These are phyloP conservation scores for Odontophorus gujanensis DNA, from an alignment of 2,113 vertebrate species.

Conservation along the genomic window DNA sequence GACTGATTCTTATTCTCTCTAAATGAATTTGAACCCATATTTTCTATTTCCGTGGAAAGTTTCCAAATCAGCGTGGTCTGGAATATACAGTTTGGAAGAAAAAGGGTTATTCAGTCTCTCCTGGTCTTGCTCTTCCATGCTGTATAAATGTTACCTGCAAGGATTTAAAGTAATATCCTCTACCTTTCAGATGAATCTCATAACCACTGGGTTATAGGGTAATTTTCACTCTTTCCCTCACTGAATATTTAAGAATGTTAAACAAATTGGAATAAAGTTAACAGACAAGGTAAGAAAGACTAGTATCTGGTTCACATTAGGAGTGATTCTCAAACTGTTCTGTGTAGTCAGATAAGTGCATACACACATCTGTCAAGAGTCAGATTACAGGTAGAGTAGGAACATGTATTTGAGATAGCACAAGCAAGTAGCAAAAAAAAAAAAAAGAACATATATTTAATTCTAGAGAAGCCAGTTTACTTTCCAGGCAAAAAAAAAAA, in stretches of 20 bases:
- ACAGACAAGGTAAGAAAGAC: background rate
- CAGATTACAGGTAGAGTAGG: background rate
- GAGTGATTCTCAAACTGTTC: background rate
- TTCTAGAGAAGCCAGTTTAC: background rate
- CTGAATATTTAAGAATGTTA: background rate
- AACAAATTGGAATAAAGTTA: background rate
- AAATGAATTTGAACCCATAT: background rate
- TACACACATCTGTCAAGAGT: background rate
- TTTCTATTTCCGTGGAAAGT: background rate
- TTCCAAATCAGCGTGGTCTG: background rate
- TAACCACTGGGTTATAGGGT: background rate
- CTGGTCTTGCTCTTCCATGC: background rate
- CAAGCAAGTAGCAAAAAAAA: background rate
- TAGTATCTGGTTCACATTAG: background rate
- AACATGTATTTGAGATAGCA: conserved; percentile 13
- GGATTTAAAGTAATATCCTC: background rate
- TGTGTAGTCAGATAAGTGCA: background rate
- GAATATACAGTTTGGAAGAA: background rate
- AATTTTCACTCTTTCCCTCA: background rate
- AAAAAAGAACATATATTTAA: background rate
- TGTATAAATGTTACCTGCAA: background rate
- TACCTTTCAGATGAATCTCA: background rate
- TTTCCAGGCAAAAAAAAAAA: background rate
- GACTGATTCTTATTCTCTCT: background rate
- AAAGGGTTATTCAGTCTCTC: background rate